Base-by-base conservation (phyloP, 2,113 vertebrate genomes). In the Brienomyrus brachyistius region DNA sequence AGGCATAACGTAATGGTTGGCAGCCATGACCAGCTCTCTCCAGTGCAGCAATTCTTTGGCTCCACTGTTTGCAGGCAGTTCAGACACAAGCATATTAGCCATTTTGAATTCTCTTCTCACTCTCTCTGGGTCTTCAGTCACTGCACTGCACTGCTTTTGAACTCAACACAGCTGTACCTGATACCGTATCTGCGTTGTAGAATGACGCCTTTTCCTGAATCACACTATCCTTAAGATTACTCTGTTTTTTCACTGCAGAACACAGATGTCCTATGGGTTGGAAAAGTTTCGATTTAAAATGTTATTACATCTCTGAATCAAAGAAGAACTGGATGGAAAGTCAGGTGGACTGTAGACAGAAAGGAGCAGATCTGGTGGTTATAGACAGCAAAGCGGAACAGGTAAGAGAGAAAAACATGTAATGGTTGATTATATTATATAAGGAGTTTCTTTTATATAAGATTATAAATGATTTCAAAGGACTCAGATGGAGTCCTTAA, bases 291-390 rank as follows among this genome's bases (percentile, higher is more conserved):
- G 5, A 40, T 7, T 35, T 19, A 77, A 35, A 13, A 77, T 93
- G 92, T 89, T 93, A 94, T 87, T 0, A 90, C 82, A 0, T 91
- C 80, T 93, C 92, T 52, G 6, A 0, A 21, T 0, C 1, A 8
- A 0, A 9, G 11, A 77, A 0, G 2, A 74, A 88, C 1, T 94
- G 93, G 93, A n/a, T 43, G 0, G 2, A 50, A 1, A 56, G 86
- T 88, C 43, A 87, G 86, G 0, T 89, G 0, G 89, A 92, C 83
- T 94, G 92, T 82, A 89, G 4, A 35, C 2, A 2, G 7, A 90
- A 13, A 70, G 91, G 77, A 85, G 91, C 90, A 59, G 89, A 92
- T 87, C 91, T 94, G 89, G 90, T 92, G 45, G 15, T 90, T 50
- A 87, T 93, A n/a, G n/a, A 92, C 45, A 91, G 80, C 6, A 0